Base-by-base conservation (phyloP, 2,113 vertebrate genomes). In the Apodemus speciosus region DNA sequence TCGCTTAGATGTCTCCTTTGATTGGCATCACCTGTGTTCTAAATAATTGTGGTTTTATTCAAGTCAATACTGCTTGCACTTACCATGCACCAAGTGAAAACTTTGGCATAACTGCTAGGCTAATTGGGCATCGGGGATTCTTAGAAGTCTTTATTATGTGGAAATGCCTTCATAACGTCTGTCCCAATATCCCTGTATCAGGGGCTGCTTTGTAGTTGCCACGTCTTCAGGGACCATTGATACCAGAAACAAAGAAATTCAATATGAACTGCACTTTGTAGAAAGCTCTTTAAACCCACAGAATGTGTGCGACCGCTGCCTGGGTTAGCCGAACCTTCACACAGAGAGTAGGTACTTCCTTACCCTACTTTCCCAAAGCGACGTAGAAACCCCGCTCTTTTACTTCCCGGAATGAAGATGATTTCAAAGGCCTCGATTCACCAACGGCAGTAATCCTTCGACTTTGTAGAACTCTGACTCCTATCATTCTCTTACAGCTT, bases 111-210 rank as follows among this genome's bases (percentile, higher is more conserved):
- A 97, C 93, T 94, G 96, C 98, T 98, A 96, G 96, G 96, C 97
- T 98, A 98, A 98, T 98, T 98, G 98, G 98, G 92, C 98, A 97
- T 97, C 64, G 58, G 98, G 98, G 98, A 98, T 98, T 97, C 97
- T 97, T 97, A 88, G 97, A 97, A 98, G 97, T 97, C 98, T 98
- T 98, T 98, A 98, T 98, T 97, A 97, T 97, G 98, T 98, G 97
- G 95, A 96, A 97, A 95, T 92, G 94, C 96, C 98, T 96, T 97
- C 97, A 96, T 97, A 98, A 97, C 97, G 97, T 98, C 98, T 98
- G 98, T 97, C 98, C 97, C 96, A 96, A 96, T 97, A 97, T 97
- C 97, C 96, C 97, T 96, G 93, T 97, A 96, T 95, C 97, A 95
- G 89, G 96, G 60, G n/a, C 96, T 96, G 96, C 98, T 98, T 98